Base-by-base conservation (phyloP, 2,113 vertebrate species). In the Boulengerochromis microlepis region DNA sequence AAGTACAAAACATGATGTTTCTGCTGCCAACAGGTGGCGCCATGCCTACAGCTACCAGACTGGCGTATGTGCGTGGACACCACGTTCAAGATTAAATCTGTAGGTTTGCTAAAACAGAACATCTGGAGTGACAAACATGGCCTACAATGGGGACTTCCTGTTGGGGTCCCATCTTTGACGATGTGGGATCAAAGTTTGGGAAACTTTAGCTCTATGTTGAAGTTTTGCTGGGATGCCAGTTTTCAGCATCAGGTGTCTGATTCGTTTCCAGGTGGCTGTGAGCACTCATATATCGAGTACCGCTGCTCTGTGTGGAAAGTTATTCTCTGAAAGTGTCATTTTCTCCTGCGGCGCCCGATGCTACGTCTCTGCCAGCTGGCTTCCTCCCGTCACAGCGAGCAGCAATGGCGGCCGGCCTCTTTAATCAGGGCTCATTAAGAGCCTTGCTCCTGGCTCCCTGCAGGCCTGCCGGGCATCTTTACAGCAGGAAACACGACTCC, bases 401-500 rank as follows among this genome's bases (percentile, higher is more conserved):
- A 5, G 22, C 16, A 7, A 76, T 50, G 24, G 71, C 24, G 24
- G 92, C 95, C 94, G 95, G 95, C 92, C 50, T 90, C 94, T 95
- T 91, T 94, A 91, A 96, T 96, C 94, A 94, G 90, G 71, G 71
- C 59, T 64, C 31, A n/a, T 64, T 84, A 87, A 71, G 59, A 81
- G 87, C 35, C n/a, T 15, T 18, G 15, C 82, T 59, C 2, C 42
- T 2, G 56, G 93, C 94, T 92, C 96, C 94, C 90, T 38, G 84
- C 83, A 78, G 85, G 80, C 90, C 87, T 86, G 93, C 91, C 92
- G 93, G 81, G 90, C 8, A 87, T 90, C 91, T 91, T 86, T 91
- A 89, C 90, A 91, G 90, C 86, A 47, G 93, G 83, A 92, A 94
- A 93, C 93, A 87, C 86, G 90, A 90, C 90, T 71, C 38, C 85